Evolutionary conservation across 2,113 vertebrate genomes (phyloP).

Genomic region (Actinemys pallida): DNA sequence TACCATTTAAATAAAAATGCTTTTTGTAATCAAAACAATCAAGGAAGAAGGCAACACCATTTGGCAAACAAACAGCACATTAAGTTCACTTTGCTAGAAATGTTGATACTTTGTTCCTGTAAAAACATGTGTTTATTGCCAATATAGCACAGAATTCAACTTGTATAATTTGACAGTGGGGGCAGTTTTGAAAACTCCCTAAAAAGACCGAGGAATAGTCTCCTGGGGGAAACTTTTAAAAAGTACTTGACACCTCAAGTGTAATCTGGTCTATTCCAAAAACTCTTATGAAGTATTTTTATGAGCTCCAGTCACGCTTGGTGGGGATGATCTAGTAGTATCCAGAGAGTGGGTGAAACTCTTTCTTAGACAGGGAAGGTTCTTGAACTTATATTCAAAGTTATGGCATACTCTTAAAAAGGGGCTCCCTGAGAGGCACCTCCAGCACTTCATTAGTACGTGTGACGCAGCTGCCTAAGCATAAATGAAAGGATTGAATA

Average conservation of each 20-base stretch:
- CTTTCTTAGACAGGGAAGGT: slow-evolving; percentile 6
- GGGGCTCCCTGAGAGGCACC: background rate
- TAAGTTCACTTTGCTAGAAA: background rate
- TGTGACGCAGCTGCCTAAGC: background rate
- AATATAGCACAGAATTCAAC: slow-evolving; percentile 1
- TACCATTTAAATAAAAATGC: background rate
- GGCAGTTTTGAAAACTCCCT: background rate
- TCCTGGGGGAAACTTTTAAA: slow-evolving; percentile 5
- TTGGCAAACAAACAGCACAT: background rate
- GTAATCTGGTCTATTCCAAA: background rate
- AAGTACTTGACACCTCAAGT: background rate
- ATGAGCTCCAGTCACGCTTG: slow-evolving; percentile 4
- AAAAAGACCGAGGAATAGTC: slow-evolving; percentile 3
- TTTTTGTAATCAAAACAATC: background rate
- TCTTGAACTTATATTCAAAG: slow-evolving; percentile 45
- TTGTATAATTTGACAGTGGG: background rate
- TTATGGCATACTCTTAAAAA: slow-evolving; percentile 13
- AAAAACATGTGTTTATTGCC: background rate
- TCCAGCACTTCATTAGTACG: slow-evolving; percentile 1
- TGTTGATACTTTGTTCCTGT: background rate
- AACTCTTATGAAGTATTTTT: slow-evolving; percentile 29
- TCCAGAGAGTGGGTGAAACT: background rate
- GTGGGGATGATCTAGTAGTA: slow-evolving; percentile 31
- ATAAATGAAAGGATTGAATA: slow-evolving; percentile 15
- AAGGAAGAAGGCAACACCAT: background rate